Percentiles rank a stretch among this genome's conserved stretches.
Conservation (phyloP, 2,113 vertebrate species). For the Garra rufa region DNA sequence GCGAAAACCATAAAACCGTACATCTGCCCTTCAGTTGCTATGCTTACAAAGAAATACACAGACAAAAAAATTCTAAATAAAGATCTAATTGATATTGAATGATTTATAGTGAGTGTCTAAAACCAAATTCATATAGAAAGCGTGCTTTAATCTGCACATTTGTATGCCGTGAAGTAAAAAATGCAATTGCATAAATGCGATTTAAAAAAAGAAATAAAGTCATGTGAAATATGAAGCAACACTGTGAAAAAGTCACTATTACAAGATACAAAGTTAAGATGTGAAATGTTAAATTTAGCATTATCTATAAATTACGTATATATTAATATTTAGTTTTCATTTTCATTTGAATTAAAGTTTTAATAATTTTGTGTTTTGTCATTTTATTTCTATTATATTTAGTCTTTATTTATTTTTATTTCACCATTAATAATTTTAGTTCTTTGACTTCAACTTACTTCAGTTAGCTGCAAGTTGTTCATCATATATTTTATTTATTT, state of each 20-base stretch:
- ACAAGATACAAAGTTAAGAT: no score
- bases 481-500: background rate
- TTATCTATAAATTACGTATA: no score
- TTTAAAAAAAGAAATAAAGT: background rate
- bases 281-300: no score
- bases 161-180: no score
- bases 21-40: background rate
- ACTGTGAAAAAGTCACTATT: no score
- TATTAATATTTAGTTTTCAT: background rate
- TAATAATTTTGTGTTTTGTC: background rate
- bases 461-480: background rate
- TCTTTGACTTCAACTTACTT: no score
- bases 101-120: background rate
- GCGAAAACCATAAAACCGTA: background rate
- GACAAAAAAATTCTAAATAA: background rate
- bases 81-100: background rate
- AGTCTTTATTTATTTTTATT: background rate
- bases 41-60: background rate
- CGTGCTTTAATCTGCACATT: no score
- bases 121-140: no score
- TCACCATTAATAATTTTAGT: background rate
- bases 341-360: background rate
- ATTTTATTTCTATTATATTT: background rate
- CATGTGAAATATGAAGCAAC: background rate
- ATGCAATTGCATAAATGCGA: no score